Base-by-base conservation (phyloP, 2,113 vertebrate species). In the Lasiurus borealis region DNA sequence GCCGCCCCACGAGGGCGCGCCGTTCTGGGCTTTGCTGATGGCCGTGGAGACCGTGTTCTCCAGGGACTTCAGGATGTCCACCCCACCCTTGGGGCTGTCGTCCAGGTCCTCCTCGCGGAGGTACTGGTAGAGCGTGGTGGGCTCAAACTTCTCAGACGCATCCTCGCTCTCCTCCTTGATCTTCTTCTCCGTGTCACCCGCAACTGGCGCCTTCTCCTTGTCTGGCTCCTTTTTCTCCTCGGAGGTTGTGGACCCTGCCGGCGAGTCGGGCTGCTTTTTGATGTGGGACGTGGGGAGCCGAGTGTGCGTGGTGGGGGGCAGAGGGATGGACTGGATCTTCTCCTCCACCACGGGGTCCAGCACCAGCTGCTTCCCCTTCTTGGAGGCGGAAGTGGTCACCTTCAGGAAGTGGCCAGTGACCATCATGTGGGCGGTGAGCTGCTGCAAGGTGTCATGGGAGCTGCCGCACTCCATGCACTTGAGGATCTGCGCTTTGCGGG, bases 381-480 rank as follows among this genome's bases (percentile, higher is more conserved):
- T 99, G 91, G 99, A 99, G 84, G 99, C 99, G 19, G 99, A 99
- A 96, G 99, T 99, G 29, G 99, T 99, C 87, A 99, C 99, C 98
- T 99, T 99, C 69, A 99, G 96, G 97, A 99, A 99, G 98, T 99
- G 99, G 91, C 99, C 99, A 0, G 99, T 99, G 97, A 99, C 99
- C 99, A 99, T 99, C 99, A 99, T 99, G 97, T 99, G 99, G 95
- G 99, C 99, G 1, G 99, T 99, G 94, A 99, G 99, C 97, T 99
- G 99, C 96, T 99, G 99, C 98, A 99, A 97, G 83, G 99, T 99
- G 92, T 99, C 99, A 48, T 99, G 99, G 57, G 99, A 99, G 98
- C 99, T 99, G 91, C 99, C 99, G 6, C 99, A 99, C 96, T 99
- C 99, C 99, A 99, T 99, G 98, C 99, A 99, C 98, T 99, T 99